phyloP scores from a whole-genome alignment of 2,888 invertebrate genomes.

The Lysandra coridon region DNA sequence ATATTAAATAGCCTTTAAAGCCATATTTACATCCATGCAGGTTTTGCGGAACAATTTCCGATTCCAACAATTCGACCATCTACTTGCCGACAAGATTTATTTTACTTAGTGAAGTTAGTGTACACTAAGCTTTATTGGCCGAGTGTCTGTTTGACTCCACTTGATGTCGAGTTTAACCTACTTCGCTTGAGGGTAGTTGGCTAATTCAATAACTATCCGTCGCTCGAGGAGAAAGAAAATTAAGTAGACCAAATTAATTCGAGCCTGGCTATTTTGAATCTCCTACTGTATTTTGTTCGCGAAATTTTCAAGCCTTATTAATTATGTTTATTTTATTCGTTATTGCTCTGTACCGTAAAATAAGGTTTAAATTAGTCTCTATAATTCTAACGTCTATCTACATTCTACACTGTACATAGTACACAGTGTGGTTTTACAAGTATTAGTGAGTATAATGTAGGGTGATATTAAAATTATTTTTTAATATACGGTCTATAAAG shows the following conservation, averaged over 20 bases:
- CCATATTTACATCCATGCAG: not conserved
- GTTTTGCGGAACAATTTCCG: not conserved
- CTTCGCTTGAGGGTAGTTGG: conserved; percentile 41
- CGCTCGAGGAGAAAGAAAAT: conserved; percentile 40
- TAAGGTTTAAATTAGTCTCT: not conserved
- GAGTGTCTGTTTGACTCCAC: conserved; percentile 42
- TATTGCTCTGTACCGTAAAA: not conserved
- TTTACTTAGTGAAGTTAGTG: conserved; percentile 33
- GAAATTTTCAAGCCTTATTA: conserved; percentile 30
- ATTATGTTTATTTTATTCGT: conserved; percentile 3
- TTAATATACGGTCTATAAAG: no score
- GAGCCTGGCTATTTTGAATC: conserved; percentile 36
- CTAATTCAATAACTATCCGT: conserved; percentile 45
- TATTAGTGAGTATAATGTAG: no score
- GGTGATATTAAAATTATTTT: no score
- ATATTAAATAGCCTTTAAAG: not conserved
- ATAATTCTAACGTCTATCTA: no score
- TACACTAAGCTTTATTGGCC: conserved; percentile 35
- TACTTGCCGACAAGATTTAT: conserved; percentile 30
- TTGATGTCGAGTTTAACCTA: conserved; percentile 42
- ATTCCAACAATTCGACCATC: conserved; percentile 2
- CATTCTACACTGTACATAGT: no score
- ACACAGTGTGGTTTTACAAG: no score
- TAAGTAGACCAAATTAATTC: conserved; percentile 38
- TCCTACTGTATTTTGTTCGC: conserved; percentile 8